phyloP scores from a whole-genome alignment of 2,797 vertebrate genomes.

The Pseudochirops cupreus region DNA sequence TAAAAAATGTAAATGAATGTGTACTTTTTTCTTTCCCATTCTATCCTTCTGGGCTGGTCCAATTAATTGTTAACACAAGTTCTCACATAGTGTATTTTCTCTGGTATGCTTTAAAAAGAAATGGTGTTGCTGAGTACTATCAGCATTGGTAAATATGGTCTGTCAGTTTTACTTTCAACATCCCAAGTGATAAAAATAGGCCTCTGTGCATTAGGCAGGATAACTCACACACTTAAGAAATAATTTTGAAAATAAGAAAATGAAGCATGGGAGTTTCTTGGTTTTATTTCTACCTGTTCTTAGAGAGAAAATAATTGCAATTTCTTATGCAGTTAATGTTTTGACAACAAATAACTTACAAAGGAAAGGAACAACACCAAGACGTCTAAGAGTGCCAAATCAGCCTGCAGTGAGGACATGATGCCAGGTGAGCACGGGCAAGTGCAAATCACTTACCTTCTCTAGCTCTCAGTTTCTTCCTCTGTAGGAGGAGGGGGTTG shows the following conservation, averaged over 20 bases:
- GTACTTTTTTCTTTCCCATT: conserved; percentile 34
- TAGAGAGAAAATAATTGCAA: conserved; percentile 67
- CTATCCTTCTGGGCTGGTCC: conserved; percentile 62
- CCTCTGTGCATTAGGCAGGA: conserved; percentile 66
- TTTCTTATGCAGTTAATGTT: conserved; percentile 69
- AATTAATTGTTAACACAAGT: conserved; percentile 74
- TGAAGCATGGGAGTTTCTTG: conserved; percentile 68
- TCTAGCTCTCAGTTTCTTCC: not conserved
- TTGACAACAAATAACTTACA: conserved; percentile 67
- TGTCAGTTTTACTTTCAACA: conserved; percentile 78
- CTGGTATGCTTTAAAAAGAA: conserved; percentile 72
- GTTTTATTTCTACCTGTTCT: conserved; percentile 74
- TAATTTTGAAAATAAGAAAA: conserved; percentile 68
- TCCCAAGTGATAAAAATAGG: conserved; percentile 79
- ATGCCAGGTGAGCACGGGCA: not conserved
- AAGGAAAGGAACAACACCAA: conserved; percentile 47
- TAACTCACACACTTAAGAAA: conserved; percentile 78
- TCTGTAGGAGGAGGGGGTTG: not conserved
- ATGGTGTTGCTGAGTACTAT: conserved; percentile 60
- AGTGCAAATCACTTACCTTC: not conserved
- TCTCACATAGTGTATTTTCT: conserved; percentile 68
- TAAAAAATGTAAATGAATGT: not conserved
- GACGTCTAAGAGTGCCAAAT: not conserved
- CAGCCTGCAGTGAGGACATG: not conserved
- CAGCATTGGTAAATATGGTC: conserved; percentile 77